A percentile compares a stretch with the other conserved stretches of the same genome.
Evolutionary conservation across 2,113 vertebrate species (phyloP).

Genomic region (Malurus melanocephalus): DNA sequence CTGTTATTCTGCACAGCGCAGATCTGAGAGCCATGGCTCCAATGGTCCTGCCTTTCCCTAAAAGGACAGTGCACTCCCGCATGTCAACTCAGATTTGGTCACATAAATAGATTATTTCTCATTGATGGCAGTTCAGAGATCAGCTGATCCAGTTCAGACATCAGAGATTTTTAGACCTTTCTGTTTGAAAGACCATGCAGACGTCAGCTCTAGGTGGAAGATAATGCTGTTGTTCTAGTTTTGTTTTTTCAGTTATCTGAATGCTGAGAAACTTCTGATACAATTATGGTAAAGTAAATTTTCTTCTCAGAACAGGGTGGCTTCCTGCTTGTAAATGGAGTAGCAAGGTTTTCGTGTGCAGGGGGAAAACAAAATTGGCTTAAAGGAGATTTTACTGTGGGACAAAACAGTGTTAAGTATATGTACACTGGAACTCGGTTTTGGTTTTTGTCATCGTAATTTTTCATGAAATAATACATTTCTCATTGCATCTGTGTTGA

Average conservation of each 20-base stretch:
- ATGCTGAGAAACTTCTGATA: constrained; percentile 23
- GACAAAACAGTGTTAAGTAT: neutral
- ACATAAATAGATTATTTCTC: neutral
- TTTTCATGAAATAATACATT: neutral
- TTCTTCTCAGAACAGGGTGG: constrained; percentile 10
- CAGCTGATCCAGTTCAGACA: neutral
- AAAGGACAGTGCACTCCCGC: neutral
- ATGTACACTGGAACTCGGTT: neutral
- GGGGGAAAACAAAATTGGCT: neutral
- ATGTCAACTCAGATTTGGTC: neutral
- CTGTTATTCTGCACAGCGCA: neutral
- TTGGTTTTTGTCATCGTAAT: neutral
- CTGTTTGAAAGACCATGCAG: neutral
- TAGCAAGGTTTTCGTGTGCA: neutral
- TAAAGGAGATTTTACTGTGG: neutral
- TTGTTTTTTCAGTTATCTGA: neutral
- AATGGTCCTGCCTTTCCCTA: neutral
- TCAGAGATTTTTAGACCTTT: neutral
- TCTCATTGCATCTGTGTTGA: neutral
- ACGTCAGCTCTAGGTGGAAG: neutral
- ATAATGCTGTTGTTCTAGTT: neutral
- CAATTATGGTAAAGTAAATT: constrained; percentile 15
- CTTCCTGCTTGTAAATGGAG: constrained; percentile 19
- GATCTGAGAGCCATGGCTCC: neutral
- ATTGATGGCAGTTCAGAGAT: neutral